Evolutionary conservation across 2,888 invertebrate genomes (phyloP), one percentile per base, ranked within the genome.

Genomic region (Leptinotarsa peninsularis): DNA sequence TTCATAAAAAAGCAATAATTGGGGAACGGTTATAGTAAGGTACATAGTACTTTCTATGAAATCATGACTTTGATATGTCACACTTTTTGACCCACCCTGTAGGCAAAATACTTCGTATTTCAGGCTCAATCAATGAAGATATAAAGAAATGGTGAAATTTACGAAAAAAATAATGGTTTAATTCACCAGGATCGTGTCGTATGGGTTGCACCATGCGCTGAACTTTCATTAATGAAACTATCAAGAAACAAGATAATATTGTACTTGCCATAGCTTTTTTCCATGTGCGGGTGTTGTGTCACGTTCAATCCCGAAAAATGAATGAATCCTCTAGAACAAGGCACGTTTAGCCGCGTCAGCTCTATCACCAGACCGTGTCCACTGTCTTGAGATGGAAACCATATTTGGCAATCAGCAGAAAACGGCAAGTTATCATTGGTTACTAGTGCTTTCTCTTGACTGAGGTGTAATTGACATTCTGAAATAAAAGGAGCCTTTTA

Each of bases 341-440:
- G 93, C 60, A 94, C 92, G 89, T 94, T 94, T 72, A 94, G 90
- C 74, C 93, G 91, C 82, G 90, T 91, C 3, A 94, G 89, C 82
- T 93, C 92, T 23, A 93, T 85, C 70, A 94, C 91, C 74, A 93
- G 88, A 80, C 93, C 93, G 84, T 90, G 89, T 69, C 84, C 81
- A 54, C 84, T 82, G 71, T 85, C 85, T 21, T 87, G 82, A 4
- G 75, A 72, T 4, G 92, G 91, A 82, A 92, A 89, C 84, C 90
- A 89, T 49, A 92, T 87, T 78, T 90, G 90, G 86, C 92, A 92
- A 79, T 91, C 90, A 81, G 73, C 49, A 18, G 74, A 74, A 63
- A 88, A 87, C 4, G 91, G 91, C 50, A 92, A 85, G 79, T 91
- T 90, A 2, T 89, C 89, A 79, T 90, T 91, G 79, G 90, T 89